Base-by-base conservation (phyloP, 2,888 invertebrate species). In the Leptura quadrifasciata region DNA sequence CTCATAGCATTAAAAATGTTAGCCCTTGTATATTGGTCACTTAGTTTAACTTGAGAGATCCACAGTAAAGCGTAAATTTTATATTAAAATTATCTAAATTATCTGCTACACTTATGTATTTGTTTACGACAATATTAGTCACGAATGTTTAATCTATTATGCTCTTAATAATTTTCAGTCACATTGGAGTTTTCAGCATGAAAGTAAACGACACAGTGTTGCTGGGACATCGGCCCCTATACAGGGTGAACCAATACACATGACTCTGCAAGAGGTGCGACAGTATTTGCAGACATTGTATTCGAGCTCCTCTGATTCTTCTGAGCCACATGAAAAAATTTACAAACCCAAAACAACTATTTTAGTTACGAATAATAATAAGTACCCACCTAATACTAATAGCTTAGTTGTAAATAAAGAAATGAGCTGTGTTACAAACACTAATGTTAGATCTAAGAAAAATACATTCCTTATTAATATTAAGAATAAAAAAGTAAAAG, bases 251-350 rank as follows among this genome's bases (percentile, higher is more conserved):
- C 94, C 94, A 1, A 92, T 96, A 79, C 96, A 96, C 87, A 94
- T 96, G 93, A 96, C 96, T 10, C 89, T 96, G 74, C 94, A 95
- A 83, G 96, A 96, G 89, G 95, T 96, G 86, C 92, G 95, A 79
- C 94, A 95, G 85, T 96, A 95, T 88, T 91, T 96, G 84, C 95
- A 96, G 81, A 95, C 94, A 8, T 90, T 96, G 58, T 96, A 96
- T 87, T 95, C 95, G 47, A 94, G 94, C 88, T 93, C 94, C 63
- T 94, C 94, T 84, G 94, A 94, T 85, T 94, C 94, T 35, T 91
- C 90, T 65, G 91, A 91, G 77, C 89, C 90, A 78, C 90, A 91
- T 86, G 90, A 91, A 54, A 89, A 89, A 68, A 76, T 74, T 20
- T 80, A 72, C 39, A 85, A 85, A 77, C 81, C 82, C 64, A 86